phyloP scores from a whole-genome alignment of 2,797 vertebrate genomes.

The Halcyon chelicuti region DNA sequence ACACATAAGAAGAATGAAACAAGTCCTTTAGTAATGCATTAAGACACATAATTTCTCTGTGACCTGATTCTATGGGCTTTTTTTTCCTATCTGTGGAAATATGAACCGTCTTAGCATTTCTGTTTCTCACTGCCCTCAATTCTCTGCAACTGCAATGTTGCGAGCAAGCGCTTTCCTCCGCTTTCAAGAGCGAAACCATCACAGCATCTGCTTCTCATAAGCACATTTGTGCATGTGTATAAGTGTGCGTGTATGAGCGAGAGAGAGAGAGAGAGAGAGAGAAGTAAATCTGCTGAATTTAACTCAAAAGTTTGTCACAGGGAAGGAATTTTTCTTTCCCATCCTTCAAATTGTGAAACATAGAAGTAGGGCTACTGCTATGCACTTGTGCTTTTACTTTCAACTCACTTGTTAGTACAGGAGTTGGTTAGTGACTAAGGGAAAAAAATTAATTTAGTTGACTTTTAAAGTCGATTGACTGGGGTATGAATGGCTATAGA shows the following conservation, averaged over 20 bases:
- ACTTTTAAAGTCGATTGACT: background rate
- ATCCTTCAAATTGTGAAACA: background rate
- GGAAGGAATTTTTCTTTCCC: background rate
- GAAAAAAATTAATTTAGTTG: background rate
- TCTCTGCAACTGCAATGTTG: background rate
- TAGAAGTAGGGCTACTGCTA: background rate
- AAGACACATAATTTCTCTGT: background rate
- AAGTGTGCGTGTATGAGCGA: background rate
- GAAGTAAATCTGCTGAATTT: constrained; percentile 66
- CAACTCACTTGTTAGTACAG: background rate
- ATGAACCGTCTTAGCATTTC: constrained; percentile 1
- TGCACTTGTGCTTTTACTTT: background rate
- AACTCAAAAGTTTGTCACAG: constrained; percentile 16
- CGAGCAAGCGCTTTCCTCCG: constrained; percentile 21
- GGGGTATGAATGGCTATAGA: background rate
- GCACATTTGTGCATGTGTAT: constrained; percentile 52
- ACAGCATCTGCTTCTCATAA: constrained; percentile 81
- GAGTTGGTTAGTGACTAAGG: background rate
- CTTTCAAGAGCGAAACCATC: constrained; percentile 57
- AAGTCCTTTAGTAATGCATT: background rate
- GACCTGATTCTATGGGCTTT: constrained; percentile 8
- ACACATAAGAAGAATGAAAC: background rate
- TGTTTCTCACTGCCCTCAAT: constrained; percentile 7
- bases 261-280: background rate
- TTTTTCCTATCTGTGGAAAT: constrained; percentile 24